Evolutionary conservation across 2,113 vertebrate species (phyloP).

Genomic region (Hepsetus odoe): DNA sequence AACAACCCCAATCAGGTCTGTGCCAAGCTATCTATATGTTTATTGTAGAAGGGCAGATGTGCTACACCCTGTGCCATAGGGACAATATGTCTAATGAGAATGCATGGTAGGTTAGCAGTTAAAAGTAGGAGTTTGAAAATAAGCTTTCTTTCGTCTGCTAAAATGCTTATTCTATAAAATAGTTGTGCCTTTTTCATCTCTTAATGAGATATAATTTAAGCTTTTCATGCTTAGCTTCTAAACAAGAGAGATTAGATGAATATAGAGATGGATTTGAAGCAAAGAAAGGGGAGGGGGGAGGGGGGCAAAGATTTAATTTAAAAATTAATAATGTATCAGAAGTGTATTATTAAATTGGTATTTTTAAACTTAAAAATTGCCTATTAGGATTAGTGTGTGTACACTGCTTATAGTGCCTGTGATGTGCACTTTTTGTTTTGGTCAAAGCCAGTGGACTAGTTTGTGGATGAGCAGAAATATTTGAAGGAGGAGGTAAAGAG

Average conservation of each 20-base stretch:
- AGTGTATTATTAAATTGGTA: slow-evolving; percentile 72
- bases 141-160: not conserved
- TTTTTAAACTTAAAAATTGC: slow-evolving; percentile 68
- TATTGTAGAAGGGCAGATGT: not conserved
- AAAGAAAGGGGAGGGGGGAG: slow-evolving; percentile 66
- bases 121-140: not conserved
- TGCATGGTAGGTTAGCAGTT: not conserved
- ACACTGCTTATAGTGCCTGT: not conserved
- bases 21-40: slow-evolving; percentile 32
- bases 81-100: not conserved
- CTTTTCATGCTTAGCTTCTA: slow-evolving; percentile 49
- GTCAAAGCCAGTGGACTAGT: not conserved
- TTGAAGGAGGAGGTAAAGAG: not conserved
- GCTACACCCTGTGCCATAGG: slow-evolving; percentile 17
- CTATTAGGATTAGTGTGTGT: slow-evolving; percentile 69
- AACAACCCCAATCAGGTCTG: slow-evolving; percentile 89
- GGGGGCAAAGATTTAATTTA: slow-evolving; percentile 74
- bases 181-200: slow-evolving; percentile 39
- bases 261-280: slow-evolving; percentile 60
- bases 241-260: slow-evolving; percentile 65
- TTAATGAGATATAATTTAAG: slow-evolving; percentile 66
- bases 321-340: slow-evolving; percentile 75
- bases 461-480: not conserved
- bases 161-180: slow-evolving; percentile 28
- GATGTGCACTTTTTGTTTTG: not conserved